A percentile compares a stretch with the other conserved stretches of the same genome.
Evolutionary conservation across 2,113 vertebrate genomes (phyloP).

Genomic region (Nanorana parkeri): DNA sequence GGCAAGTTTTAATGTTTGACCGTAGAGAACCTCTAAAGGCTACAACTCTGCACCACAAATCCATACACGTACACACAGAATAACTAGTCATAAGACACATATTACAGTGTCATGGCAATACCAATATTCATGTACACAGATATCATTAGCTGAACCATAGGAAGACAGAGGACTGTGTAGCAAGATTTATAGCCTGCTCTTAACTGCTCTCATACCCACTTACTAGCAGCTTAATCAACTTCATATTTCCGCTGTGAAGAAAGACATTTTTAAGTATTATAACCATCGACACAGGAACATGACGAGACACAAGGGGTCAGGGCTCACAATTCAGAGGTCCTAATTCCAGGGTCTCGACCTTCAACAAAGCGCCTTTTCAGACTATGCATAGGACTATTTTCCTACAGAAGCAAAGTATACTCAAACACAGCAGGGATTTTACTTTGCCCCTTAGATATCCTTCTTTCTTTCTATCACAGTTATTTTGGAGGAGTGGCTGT

Average conservation of each 20-base stretch:
- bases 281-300: slow-evolving; percentile 32
- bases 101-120: no score
- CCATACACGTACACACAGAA: no score
- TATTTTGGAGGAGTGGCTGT: no score
- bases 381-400: slow-evolving; percentile 37
- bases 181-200: slow-evolving; percentile 19
- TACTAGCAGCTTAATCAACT: slow-evolving; percentile 23
- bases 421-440: slow-evolving; percentile 2
- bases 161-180: slow-evolving; percentile 22
- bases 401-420: not conserved
- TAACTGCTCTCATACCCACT: slow-evolving; percentile 17
- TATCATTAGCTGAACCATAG: not conserved
- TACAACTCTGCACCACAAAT: no score
- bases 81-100: no score
- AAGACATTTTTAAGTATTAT: not conserved
- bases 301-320: not conserved
- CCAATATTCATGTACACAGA: not conserved
- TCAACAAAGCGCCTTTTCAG: slow-evolving; percentile 48
- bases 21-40: no score
- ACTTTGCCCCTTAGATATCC: no score
- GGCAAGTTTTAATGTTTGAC: no score
- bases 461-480: no score
- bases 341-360: slow-evolving; percentile 45
- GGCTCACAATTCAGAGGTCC: slow-evolving; percentile 51
- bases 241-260: slow-evolving; percentile 45